These are phyloP conservation scores for Sarcoramphus papa DNA, from an alignment of 2,797 vertebrate species.

Conservation along the genomic window DNA sequence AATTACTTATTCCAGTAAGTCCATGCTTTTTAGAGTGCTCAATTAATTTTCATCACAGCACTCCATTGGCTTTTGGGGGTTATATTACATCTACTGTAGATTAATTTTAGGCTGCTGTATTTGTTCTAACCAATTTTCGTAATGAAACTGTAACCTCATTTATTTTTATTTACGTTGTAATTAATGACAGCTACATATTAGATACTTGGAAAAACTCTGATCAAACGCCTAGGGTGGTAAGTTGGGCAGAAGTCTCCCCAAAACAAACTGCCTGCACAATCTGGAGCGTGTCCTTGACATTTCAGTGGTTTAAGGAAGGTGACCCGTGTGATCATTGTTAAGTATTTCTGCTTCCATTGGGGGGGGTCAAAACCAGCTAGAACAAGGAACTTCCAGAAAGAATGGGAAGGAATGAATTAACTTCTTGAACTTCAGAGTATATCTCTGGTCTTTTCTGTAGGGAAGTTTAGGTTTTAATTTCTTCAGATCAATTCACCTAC, in stretches of 20 bases:
- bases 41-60: background rate
- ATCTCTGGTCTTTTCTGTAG: background rate
- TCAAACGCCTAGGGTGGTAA: background rate
- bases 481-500: background rate
- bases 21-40: background rate
- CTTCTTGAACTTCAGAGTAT: background rate
- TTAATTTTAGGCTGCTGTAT: background rate
- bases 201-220: background rate
- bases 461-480: background rate
- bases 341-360: background rate
- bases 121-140: background rate
- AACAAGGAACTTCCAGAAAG: background rate
- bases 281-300: background rate
- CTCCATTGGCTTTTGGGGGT: background rate
- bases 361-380: background rate
- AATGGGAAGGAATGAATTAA: background rate
- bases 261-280: background rate
- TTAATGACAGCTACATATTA: background rate
- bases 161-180: background rate
- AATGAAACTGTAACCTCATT: background rate
- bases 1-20: background rate
- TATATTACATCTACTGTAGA: background rate
- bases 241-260: background rate
- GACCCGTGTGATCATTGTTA: background rate
- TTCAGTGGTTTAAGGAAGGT: background rate